Conservation (phyloP, 2,888 invertebrate species). For the Xestia c-nigrum region DNA sequence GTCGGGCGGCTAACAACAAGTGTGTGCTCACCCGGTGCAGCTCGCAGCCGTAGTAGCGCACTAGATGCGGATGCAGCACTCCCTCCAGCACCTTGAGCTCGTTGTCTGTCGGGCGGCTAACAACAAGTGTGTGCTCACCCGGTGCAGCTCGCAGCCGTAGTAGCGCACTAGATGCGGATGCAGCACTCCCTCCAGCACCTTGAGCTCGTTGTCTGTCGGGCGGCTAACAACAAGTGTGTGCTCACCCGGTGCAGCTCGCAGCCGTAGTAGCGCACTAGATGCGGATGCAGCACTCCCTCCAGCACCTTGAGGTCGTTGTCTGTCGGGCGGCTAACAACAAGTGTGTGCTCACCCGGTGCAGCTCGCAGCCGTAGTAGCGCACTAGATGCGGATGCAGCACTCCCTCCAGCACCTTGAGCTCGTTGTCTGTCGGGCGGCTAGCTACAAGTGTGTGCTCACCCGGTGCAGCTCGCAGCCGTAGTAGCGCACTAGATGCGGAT, state of each 20-base stretch:
- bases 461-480: slow-evolving; percentile 98
- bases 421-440: slow-evolving; percentile 87
- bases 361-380: slow-evolving; percentile 97
- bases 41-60: slow-evolving; percentile 98
- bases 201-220: slow-evolving; percentile 93
- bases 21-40: slow-evolving; percentile 92
- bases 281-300: slow-evolving; percentile 96
- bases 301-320: slow-evolving; percentile 96
- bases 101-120: slow-evolving; percentile 81
- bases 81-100: slow-evolving; percentile 98
- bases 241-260: slow-evolving; percentile 96
- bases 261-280: slow-evolving; percentile 97
- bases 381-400: slow-evolving; percentile 97
- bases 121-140: slow-evolving; percentile 83
- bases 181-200: slow-evolving; percentile 96
- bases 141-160: slow-evolving; percentile 98
- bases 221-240: too few species aligned
- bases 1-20: too few species aligned
- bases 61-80: slow-evolving; percentile 96
- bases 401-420: slow-evolving; percentile 97
- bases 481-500: slow-evolving; percentile 96
- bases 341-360: slow-evolving; percentile 92
- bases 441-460: slow-evolving; percentile 78
- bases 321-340: too few species aligned
- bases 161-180: slow-evolving; percentile 97